phyloP scores from a whole-genome alignment of 2,888 invertebrate species.

The Plagodis dolabraria region DNA sequence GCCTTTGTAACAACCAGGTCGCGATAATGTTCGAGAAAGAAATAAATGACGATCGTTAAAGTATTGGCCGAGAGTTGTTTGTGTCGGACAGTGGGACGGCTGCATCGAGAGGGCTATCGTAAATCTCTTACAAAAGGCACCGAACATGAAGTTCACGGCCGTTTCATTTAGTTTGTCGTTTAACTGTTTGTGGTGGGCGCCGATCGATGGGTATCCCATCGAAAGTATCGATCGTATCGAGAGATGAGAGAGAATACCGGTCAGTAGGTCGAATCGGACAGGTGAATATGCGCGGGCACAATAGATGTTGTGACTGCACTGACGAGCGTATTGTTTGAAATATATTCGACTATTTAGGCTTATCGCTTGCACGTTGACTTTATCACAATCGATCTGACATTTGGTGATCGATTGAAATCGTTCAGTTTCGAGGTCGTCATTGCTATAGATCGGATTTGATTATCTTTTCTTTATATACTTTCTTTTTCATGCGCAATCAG shows the following conservation, averaged over 20 bases:
- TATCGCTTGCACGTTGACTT: conserved; percentile 49
- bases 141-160: conserved; percentile 61
- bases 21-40: conserved; percentile 10
- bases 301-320: conserved; percentile 48
- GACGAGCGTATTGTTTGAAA: conserved; percentile 50
- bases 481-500: conserved; percentile 26
- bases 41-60: conserved; percentile 15
- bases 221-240: conserved; percentile 59
- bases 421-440: conserved; percentile 35
- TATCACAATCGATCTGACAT: conserved; percentile 59
- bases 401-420: conserved; percentile 52
- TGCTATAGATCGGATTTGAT: conserved; percentile 30
- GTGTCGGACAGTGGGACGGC: conserved; percentile 30
- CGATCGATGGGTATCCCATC: conserved; percentile 57
- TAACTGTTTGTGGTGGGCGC: conserved; percentile 60
- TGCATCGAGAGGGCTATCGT: conserved; percentile 44
- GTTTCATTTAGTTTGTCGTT: conserved; percentile 45
- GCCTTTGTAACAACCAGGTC: conserved; percentile 14
- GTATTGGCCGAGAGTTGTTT: conserved; percentile 30
- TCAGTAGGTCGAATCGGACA: conserved; percentile 66
- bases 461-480: conserved; percentile 37
- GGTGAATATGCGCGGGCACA: conserved; percentile 59
- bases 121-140: conserved; percentile 48
- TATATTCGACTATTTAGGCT: conserved; percentile 45
- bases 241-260: conserved; percentile 54